phyloP scores from a whole-genome alignment of 2,888 invertebrate genomes.

The Plagiodera versicolora region DNA sequence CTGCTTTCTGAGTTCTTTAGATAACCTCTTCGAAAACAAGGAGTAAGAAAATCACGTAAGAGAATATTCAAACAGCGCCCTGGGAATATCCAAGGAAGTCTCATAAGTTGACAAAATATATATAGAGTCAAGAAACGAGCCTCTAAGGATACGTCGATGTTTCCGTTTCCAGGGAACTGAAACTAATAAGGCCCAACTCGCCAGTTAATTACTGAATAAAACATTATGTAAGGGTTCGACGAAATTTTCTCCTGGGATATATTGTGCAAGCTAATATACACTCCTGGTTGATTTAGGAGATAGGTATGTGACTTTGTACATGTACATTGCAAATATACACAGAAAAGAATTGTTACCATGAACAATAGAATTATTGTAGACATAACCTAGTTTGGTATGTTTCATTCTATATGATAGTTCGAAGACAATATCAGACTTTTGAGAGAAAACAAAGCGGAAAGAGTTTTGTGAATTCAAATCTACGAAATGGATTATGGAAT shows the following conservation, averaged over 20 bases:
- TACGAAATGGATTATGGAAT: no score
- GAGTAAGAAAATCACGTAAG: background rate
- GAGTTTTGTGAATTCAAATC: no score
- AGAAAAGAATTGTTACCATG: no score
- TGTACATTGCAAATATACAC: no score
- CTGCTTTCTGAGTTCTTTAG: no score
- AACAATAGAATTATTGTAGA: no score
- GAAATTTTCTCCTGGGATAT: background rate
- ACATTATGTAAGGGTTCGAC: background rate
- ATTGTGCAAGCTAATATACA: background rate
- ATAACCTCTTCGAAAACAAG: no score
- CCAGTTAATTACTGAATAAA: conserved; percentile 1
- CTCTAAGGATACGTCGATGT: background rate
- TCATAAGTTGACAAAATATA: background rate
- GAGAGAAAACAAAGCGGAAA: no score
- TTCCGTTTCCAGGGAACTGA: background rate
- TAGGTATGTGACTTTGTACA: no score
- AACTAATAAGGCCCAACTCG: background rate
- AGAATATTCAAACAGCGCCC: background rate
- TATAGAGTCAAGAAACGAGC: background rate
- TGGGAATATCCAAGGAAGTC: background rate
- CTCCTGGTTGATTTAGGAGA: background rate
- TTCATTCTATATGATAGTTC: no score
- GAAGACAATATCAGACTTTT: no score
- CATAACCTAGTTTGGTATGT: no score